A percentile compares a stretch with the other conserved stretches of the same genome.
Evolutionary conservation across 2,888 invertebrate genomes (phyloP).

Genomic region (Dolomedes plantarius): DNA sequence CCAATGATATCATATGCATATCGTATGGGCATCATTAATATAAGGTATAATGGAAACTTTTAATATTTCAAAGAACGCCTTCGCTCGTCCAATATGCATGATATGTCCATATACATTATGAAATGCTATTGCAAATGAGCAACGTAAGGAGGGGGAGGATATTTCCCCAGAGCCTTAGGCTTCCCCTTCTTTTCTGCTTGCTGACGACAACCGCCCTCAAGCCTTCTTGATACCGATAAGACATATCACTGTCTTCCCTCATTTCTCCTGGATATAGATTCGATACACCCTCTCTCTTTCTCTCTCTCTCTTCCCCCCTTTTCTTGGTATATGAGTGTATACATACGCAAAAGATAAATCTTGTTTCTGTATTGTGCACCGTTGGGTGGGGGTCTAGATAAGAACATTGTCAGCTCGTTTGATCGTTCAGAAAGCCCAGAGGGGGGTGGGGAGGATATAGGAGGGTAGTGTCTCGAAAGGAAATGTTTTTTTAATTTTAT

Average conservation of each 20-base stretch:
- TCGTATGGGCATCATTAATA: no score
- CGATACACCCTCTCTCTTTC: slow-evolving; percentile 4
- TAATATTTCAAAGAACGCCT: not conserved
- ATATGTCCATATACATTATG: slow-evolving; percentile 1
- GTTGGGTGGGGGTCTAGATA: slow-evolving; percentile 6
- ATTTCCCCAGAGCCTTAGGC: slow-evolving; percentile 10
- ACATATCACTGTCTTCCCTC: slow-evolving; percentile 26
- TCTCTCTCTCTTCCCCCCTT: not conserved
- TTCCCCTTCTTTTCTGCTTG: not conserved
- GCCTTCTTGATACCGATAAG: slow-evolving; percentile 20
- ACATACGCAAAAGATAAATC: slow-evolving; percentile 5
- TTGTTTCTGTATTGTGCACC: not conserved
- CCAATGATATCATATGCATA: no score
- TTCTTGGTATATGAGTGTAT: slow-evolving; percentile 1
- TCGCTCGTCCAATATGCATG: not conserved
- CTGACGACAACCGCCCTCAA: slow-evolving; percentile 15
- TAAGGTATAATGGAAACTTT: not conserved
- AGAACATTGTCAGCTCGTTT: slow-evolving; percentile 20
- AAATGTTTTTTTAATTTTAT: slow-evolving; percentile 8
- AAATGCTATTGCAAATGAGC: slow-evolving; percentile 1
- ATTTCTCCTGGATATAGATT: slow-evolving; percentile 15
- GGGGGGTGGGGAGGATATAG: not conserved
- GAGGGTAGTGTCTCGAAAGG: not conserved
- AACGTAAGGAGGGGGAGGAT: not conserved
- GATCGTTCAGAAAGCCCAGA: not conserved